A percentile compares a stretch with the other conserved stretches of the same genome.
Conservation (phyloP, 2,113 vertebrate species). For the Pachycephala philippinensis region DNA sequence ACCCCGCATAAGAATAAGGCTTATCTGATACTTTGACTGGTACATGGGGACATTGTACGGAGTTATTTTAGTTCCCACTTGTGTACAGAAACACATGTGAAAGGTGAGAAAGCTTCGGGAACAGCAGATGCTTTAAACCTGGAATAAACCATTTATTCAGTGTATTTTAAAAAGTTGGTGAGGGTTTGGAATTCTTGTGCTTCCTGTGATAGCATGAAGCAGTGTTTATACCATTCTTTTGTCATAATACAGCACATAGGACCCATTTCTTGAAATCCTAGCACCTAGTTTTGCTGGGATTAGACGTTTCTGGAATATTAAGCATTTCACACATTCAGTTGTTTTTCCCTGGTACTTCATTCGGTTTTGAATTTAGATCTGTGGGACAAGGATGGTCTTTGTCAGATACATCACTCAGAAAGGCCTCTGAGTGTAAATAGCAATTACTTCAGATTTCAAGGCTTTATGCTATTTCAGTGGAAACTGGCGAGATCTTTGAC, state of each 20-base stretch:
- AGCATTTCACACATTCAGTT: not conserved
- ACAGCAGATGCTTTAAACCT: not conserved
- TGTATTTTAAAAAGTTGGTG: not conserved
- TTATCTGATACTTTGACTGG: not conserved
- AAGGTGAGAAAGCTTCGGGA: not conserved
- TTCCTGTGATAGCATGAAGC: not conserved
- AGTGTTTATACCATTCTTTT: not conserved
- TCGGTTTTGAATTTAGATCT: not conserved
- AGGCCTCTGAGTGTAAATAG: not conserved
- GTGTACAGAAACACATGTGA: not conserved
- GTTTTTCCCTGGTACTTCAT: not conserved
- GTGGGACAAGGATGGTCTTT: not conserved
- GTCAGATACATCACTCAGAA: not conserved
- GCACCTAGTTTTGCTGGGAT: not conserved
- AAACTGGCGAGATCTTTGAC: not conserved
- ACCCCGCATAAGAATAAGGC: not conserved
- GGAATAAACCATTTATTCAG: not conserved
- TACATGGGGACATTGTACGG: not conserved
- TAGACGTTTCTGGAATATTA: not conserved
- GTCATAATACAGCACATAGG: not conserved
- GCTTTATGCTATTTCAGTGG: not conserved
- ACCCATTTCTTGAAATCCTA: not conserved
- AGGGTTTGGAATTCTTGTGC: not conserved
- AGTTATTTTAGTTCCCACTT: not conserved
- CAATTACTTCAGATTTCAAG: not conserved